phyloP scores from a whole-genome alignment of 2,888 invertebrate species.

The Azorinus chamasolen region DNA sequence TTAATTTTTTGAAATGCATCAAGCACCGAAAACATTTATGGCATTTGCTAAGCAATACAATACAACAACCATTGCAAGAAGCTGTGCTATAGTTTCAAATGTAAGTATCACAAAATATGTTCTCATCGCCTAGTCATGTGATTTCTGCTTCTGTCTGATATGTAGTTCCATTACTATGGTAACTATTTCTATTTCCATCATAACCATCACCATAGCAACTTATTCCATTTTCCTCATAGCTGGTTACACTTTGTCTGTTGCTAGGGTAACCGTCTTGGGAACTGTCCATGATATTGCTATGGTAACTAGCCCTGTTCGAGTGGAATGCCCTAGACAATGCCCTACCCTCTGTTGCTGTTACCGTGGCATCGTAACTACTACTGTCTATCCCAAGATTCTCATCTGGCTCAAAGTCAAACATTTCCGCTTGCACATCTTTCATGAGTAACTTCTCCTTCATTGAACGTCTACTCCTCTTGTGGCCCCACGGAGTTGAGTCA shows the following conservation, averaged over 20 bases:
- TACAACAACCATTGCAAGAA: no score
- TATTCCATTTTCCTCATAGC: neutral
- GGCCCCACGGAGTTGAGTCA: constrained; percentile 15
- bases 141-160: constrained; percentile 38
- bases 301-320: constrained; percentile 41
- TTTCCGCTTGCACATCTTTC: constrained; percentile 69
- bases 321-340: constrained; percentile 52
- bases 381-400: constrained; percentile 70
- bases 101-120: neutral
- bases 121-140: constrained; percentile 18
- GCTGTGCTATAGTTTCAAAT: no score
- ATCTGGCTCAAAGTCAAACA: constrained; percentile 69
- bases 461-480: constrained; percentile 59
- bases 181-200: constrained; percentile 38
- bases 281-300: constrained; percentile 30
- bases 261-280: neutral
- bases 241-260: constrained; percentile 12
- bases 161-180: constrained; percentile 23
- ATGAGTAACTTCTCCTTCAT: constrained; percentile 84
- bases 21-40: no score
- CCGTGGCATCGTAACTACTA: constrained; percentile 55
- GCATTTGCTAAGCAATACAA: no score
- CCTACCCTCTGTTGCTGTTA: constrained; percentile 50
- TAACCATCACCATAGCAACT: constrained; percentile 18
- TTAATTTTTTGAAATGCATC: no score